phyloP scores from a whole-genome alignment of 2,888 invertebrate species.

The Melolontha melolontha region DNA sequence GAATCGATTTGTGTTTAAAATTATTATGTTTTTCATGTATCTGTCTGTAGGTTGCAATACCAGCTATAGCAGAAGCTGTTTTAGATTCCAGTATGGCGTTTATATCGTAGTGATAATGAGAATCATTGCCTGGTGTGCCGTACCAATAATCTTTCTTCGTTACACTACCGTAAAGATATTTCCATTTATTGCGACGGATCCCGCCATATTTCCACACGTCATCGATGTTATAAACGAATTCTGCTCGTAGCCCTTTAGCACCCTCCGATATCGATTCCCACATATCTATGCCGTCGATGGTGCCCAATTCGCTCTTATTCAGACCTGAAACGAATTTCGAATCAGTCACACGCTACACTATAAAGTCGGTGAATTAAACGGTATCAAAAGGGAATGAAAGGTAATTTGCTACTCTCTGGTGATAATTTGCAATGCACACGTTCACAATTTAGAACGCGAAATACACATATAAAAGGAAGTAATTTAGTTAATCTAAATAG shows the following conservation, averaged over 20 bases:
- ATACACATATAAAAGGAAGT: too few relatives aligned
- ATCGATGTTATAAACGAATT: conserved; percentile 72
- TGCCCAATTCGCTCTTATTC: conserved; percentile 65
- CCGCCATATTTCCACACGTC: conserved; percentile 70
- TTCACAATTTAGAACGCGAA: too few relatives aligned
- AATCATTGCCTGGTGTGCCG: conserved; percentile 63
- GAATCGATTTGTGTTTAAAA: conserved; percentile 35
- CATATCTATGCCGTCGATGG: conserved; percentile 70
- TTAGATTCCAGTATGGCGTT: conserved; percentile 65
- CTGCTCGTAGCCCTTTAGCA: conserved; percentile 66
- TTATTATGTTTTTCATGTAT: conserved; percentile 61
- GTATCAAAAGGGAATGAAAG: too few relatives aligned
- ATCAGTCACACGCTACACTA: not conserved
- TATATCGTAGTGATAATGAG: conserved; percentile 63
- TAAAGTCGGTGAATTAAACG: too few relatives aligned
- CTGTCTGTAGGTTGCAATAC: conserved; percentile 66
- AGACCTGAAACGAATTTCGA: conserved; percentile 56
- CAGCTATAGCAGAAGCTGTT: conserved; percentile 66
- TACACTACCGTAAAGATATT: conserved; percentile 72
- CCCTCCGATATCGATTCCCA: conserved; percentile 68
- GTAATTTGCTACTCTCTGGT: too few relatives aligned
- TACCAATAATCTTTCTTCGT: conserved; percentile 63
- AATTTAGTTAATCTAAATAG: too few relatives aligned
- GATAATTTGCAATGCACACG: too few relatives aligned
- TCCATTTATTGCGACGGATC: conserved; percentile 73